Evolutionary conservation across 64 coral and sea anemone species (phyloP).

Genomic region (Acropora yongei): DNA sequence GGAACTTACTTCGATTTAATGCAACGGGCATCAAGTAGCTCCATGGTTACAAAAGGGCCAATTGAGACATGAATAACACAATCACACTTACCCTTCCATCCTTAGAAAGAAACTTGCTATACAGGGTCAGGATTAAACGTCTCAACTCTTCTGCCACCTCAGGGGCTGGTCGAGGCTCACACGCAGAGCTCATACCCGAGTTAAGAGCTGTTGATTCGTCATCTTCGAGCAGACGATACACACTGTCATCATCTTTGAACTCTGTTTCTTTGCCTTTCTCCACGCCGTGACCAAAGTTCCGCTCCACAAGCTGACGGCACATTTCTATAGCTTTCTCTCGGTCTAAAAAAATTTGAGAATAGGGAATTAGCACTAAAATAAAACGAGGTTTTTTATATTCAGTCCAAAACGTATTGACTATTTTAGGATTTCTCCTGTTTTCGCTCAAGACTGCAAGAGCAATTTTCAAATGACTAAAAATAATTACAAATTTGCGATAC

Average conservation of each 20-base stretch:
- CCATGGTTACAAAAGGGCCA: not conserved
- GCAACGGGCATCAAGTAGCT: too few relatives aligned
- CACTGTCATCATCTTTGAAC: conserved; percentile 81
- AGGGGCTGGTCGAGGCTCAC: conserved; percentile 91
- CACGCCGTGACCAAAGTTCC: conserved; percentile 75
- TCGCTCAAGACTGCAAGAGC: too few relatives aligned
- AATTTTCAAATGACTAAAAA: too few relatives aligned
- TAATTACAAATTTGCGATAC: too few relatives aligned
- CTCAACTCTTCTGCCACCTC: conserved; percentile 87
- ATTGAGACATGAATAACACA: not conserved
- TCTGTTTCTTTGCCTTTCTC: conserved; percentile 61
- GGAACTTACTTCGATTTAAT: too few relatives aligned
- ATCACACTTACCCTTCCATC: conserved; percentile 87
- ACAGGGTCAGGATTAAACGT: conserved; percentile 81
- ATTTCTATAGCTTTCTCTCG: conserved; percentile 88
- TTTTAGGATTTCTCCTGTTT: too few relatives aligned
- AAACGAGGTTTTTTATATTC: too few relatives aligned
- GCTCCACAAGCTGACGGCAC: conserved; percentile 86
- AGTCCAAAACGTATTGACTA: too few relatives aligned
- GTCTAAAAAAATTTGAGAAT: conserved; percentile 39
- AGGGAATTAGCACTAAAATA: not conserved
- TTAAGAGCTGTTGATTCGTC: conserved; percentile 96
- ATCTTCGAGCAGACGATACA: conserved; percentile 92
- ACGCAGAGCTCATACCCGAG: conserved; percentile 81
- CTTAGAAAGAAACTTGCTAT: conserved; percentile 75